Base-by-base conservation (phyloP, 2,113 vertebrate genomes). In the Pachycephala philippinensis region DNA sequence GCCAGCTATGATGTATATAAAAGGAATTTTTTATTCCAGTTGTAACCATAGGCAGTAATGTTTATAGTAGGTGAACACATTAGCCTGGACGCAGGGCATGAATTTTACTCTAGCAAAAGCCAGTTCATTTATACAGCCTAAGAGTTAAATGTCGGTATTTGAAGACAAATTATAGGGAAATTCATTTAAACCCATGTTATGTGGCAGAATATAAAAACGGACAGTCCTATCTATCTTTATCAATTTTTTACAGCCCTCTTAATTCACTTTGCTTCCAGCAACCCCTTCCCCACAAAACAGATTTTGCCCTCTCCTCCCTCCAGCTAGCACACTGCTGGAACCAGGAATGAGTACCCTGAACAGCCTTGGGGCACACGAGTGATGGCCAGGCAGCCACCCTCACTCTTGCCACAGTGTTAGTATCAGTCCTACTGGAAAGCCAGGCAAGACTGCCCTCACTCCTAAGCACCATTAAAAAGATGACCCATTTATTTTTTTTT, bases 71-170 rank as follows among this genome's bases (percentile, higher is more conserved):
- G 92, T 97, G 95, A 98, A 98, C 95, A 94, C 97, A 97, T 97
- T 97, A 98, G 96, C 75, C 92, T 97, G 94, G 96, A 97, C 64
- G 76, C 91, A 98, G 95, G 96, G 97, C 95, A 97, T 95, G 94
- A 97, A 97, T 98, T 98, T 98, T 97, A 97, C 86, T 97, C 86
- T 83, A 61, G 84, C 96, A 98, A 98, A 97, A 97, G 92, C 95
- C 87, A 91, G 93, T 96, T 95, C 95, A 97, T 97, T 97, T 98
- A 97, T 95, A 97, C 42, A 97, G 95, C 90, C 90, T 95, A 96
- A 97, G 93, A 98, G 95, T 97, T 97, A 98, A 98, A 97, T 96
- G 95, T 97, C 82, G 33, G 87, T 94, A 96, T 97, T 90, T 97
- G 94, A 98, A 98, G 94, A 97, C 88, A 97, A 97, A 98, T 95